A percentile compares a stretch with the other conserved stretches of the same genome.
Evolutionary conservation across 1,140 invertebrate species (phyloP).

Genomic region (Mycetomoellerius zeteki): DNA sequence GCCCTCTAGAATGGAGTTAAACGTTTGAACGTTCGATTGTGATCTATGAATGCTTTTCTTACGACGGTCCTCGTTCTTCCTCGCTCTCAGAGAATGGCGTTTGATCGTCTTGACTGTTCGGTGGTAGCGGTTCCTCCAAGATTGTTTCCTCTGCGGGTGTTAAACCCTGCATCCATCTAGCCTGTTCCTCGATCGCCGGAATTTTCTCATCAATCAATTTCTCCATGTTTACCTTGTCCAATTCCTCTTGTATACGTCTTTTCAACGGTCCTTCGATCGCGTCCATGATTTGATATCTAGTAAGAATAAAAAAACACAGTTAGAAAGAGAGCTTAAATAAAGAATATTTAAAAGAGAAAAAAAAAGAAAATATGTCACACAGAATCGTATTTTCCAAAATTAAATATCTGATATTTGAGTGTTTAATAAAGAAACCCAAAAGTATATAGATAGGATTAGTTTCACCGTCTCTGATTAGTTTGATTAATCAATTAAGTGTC

Average conservation of each 20-base stretch:
- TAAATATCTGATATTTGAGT: neutral
- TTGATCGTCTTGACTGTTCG: conserved; percentile 77
- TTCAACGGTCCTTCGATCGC: conserved; percentile 92
- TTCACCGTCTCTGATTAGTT: too few species aligned
- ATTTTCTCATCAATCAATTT: conserved; percentile 90
- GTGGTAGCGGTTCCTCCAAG: conserved; percentile 71
- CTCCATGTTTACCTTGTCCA: conserved; percentile 92
- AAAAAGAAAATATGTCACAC: neutral
- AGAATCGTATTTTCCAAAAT: neutral
- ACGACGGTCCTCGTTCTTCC: conserved; percentile 84
- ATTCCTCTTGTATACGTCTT: conserved; percentile 89
- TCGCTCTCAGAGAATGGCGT: conserved; percentile 84
- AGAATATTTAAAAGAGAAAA: neutral
- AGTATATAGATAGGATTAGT: too few species aligned
- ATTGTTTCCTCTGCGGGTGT: conserved; percentile 78
- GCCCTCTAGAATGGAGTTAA: conserved; percentile 28
- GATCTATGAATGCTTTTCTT: conserved; percentile 22
- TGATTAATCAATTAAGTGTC: too few species aligned
- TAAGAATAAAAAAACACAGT: neutral
- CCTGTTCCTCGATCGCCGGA: conserved; percentile 89
- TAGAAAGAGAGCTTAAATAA: neutral
- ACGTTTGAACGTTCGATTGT: neutral
- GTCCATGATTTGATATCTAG: conserved; percentile 93
- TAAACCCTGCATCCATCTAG: conserved; percentile 79
- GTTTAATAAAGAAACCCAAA: too few species aligned